Percentiles rank a stretch among this genome's conserved stretches.
Evolutionary conservation across 2,797 vertebrate species (phyloP).

Genomic region (Acomys russatus): DNA sequence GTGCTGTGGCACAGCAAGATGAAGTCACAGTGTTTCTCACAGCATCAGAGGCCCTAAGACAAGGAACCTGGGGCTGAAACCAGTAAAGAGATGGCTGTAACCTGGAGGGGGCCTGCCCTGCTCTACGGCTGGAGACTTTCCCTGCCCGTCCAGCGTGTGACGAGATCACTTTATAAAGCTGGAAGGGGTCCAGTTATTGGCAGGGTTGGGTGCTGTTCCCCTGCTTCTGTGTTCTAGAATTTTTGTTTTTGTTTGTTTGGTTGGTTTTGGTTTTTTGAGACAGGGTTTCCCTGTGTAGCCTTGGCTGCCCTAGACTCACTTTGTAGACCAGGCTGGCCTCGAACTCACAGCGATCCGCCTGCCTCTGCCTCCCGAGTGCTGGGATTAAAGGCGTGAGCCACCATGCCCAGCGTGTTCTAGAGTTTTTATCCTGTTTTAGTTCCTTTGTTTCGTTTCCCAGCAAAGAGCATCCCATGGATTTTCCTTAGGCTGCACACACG

Average conservation of each 20-base stretch:
- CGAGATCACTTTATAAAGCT: background rate
- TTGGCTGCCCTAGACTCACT: too few species aligned
- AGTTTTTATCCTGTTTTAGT: slow-evolving; percentile 63
- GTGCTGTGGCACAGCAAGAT: background rate
- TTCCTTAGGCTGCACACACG: slow-evolving; percentile 70
- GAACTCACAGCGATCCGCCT: too few species aligned
- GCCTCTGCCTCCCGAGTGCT: too few species aligned
- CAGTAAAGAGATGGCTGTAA: background rate
- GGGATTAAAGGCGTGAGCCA: too few species aligned
- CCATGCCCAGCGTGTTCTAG: slow-evolving; percentile 53
- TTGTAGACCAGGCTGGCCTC: too few species aligned
- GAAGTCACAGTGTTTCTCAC: background rate
- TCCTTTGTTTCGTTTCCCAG: slow-evolving; percentile 76
- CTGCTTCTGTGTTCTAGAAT: slow-evolving; percentile 69
- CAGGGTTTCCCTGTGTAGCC: too few species aligned
- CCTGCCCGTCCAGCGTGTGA: slow-evolving; percentile 19
- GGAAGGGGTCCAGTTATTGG: slow-evolving; percentile 26
- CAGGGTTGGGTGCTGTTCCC: slow-evolving; percentile 37
- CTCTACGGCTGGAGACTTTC: slow-evolving; percentile 25
- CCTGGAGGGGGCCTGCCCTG: background rate
- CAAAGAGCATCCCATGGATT: slow-evolving; percentile 58
- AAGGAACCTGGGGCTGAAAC: background rate
- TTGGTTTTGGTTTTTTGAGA: too few species aligned
- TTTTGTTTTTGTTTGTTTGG: background rate
- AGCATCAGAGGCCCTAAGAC: background rate